Conservation (phyloP, 1,140 invertebrate species). For the Saccostrea echinata region DNA sequence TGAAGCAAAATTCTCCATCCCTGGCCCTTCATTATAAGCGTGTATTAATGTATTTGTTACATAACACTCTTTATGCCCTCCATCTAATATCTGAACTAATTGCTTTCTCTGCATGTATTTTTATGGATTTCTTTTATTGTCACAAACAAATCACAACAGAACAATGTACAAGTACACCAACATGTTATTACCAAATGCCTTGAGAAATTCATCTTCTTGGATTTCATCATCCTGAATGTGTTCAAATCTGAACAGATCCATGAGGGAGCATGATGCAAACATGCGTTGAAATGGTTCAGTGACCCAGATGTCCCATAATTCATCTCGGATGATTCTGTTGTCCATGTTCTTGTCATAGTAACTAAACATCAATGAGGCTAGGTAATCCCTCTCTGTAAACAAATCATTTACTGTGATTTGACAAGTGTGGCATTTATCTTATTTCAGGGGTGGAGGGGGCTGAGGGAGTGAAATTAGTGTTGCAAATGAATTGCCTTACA, state of each 20-base stretch:
- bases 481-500: too few species aligned
- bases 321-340: conserved; percentile 85
- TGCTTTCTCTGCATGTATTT: too few species aligned
- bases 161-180: too few species aligned
- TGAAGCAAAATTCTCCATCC: too few species aligned
- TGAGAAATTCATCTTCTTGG: conserved; percentile 88
- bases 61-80: too few species aligned
- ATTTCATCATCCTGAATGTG: conserved; percentile 86
- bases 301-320: conserved; percentile 85
- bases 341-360: conserved; percentile 89
- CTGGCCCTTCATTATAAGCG: neutral
- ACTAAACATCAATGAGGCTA: conserved; percentile 89
- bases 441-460: too few species aligned
- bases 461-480: too few species aligned
- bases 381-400: conserved; percentile 85
- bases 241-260: conserved; percentile 87
- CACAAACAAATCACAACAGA: too few species aligned
- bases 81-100: too few species aligned
- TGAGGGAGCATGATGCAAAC: conserved; percentile 85
- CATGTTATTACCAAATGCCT: conserved; percentile 85
- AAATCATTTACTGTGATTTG: neutral
- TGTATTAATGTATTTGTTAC: too few species aligned
- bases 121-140: too few species aligned
- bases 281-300: conserved; percentile 85
- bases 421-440: too few species aligned